Evolutionary conservation across 2,888 invertebrate species (phyloP), one percentile per base, ranked within the genome.

Genomic region (Frankliniella fusca): DNA sequence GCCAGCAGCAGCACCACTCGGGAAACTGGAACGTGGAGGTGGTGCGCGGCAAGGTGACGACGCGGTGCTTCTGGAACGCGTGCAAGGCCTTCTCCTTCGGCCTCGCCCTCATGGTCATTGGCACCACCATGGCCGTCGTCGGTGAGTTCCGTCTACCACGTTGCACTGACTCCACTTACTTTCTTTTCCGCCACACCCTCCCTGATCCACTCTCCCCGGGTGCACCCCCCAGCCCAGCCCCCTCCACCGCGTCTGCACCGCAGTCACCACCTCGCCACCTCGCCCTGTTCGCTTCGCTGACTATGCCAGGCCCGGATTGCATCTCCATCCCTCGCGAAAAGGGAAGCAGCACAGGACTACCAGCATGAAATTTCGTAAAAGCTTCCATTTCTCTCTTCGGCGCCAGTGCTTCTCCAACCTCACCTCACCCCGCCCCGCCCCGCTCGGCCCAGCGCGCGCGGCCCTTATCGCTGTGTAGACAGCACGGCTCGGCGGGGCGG

Each of bases 71-170:
- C 85, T 97, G 97, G 97, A 95, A 97, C 88, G 97, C 97, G 50
- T 97, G 97, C 88, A 94, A 96, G 85, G 97, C 97, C 48, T 92
- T 97, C 27, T 94, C 95, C 84, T 91, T 97, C 83, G 97, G 97
- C 50, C 90, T 96, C 84, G 90, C 96, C 84, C 90, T 98, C 84
- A 95, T 98, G 93, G 90, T 95, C 84, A 90, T 97, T 80, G 97
- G 97, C 38, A 94, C 95, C 83, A 94, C 95, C 82, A 97, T 98
- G 97, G 96, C 97, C 70, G 95, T 96, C 76, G 93, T 97, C 87
- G 97, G 97, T 95, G 88, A 89, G 89, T 65, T 18, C 65, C n/a
- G 65, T 54, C 54, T 54, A 18, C 3, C 38, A 12, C 54, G 7
- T 18, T 54, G n/a, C n/a, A n/a, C n/a, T n/a, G n/a, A n/a, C n/a